Conservation (phyloP, 2,888 invertebrate genomes). For the Euzetes globulus region DNA sequence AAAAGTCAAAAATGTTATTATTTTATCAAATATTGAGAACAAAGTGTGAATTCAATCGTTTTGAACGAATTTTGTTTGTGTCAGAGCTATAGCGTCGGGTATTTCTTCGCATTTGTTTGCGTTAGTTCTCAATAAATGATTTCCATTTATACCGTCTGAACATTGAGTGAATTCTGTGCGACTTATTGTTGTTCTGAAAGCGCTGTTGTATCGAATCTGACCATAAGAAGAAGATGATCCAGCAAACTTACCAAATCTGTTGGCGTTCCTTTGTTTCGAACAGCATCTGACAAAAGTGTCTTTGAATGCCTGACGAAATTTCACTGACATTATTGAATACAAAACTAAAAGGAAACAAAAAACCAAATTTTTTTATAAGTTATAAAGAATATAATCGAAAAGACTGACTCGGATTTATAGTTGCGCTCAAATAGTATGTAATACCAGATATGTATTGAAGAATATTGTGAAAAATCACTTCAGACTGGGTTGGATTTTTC, state of each 20-base stretch:
- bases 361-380: not conserved
- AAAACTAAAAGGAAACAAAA: conserved; percentile 44
- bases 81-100: not conserved
- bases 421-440: conserved; percentile 48
- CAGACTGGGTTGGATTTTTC: conserved; percentile 42
- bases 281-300: conserved; percentile 44
- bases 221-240: conserved; percentile 6
- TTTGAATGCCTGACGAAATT: conserved; percentile 49
- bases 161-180: conserved; percentile 2
- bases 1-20: too few relatives aligned
- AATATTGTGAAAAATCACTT: conserved; percentile 43
- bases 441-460: conserved; percentile 48
- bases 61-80: not conserved
- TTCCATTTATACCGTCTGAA: not conserved
- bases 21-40: too few relatives aligned
- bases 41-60: not conserved
- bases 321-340: conserved; percentile 49
- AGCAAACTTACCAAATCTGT: conserved; percentile 22
- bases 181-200: not conserved
- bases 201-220: not conserved
- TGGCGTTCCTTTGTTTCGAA: not conserved
- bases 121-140: not conserved
- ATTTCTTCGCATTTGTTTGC: not conserved
- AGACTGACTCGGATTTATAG: conserved; percentile 45
- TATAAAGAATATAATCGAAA: not conserved